Conservation (phyloP, 2,797 vertebrate species). For the Gambelia wislizenii region DNA sequence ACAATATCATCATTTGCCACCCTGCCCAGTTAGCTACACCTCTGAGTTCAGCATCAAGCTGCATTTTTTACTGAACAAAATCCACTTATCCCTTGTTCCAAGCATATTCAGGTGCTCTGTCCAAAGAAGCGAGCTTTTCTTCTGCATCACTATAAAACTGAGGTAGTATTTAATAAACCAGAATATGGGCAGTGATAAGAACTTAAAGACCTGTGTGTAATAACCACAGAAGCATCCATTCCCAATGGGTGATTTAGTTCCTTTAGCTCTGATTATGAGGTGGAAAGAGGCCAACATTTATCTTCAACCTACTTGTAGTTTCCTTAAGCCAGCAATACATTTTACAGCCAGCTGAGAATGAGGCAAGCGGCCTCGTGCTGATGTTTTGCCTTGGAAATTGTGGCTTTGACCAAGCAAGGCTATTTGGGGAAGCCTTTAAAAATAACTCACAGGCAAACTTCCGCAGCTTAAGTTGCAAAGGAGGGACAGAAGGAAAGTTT, state of each 20-base stretch:
- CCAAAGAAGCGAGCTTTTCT: background rate
- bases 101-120: background rate
- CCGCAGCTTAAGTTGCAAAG: background rate
- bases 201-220: background rate
- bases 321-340: background rate
- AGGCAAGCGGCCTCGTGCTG: background rate
- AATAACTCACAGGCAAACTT: conserved; percentile 49
- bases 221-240: background rate
- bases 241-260: too few species aligned
- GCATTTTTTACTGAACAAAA: background rate
- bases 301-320: background rate
- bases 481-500: background rate
- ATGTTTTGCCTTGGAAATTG: conserved; percentile 56
- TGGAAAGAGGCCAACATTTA: background rate
- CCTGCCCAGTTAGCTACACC: too few species aligned
- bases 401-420: conserved; percentile 32
- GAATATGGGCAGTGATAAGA: background rate
- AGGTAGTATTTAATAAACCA: background rate
- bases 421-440: conserved; percentile 28
- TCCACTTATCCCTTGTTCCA: background rate
- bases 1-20: too few species aligned
- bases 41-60: background rate
- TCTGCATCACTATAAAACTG: background rate
- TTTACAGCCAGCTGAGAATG: background rate
- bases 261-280: background rate